These are phyloP conservation scores for Pseudorhombus dupliciocellatus DNA, from an alignment of 2,113 vertebrate genomes.

Conservation along the genomic window DNA sequence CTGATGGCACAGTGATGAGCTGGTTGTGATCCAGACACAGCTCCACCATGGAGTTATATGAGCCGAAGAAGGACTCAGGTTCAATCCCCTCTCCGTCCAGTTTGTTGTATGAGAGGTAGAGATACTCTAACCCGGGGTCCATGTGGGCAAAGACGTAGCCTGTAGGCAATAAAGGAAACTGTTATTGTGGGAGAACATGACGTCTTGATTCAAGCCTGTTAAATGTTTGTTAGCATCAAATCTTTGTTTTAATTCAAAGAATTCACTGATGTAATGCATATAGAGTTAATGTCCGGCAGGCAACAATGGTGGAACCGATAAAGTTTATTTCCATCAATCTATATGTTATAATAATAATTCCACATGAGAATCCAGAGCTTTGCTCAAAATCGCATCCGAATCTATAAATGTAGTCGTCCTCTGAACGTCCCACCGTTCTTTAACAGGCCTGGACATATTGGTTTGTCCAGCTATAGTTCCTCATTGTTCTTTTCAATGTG, in stretches of 20 bases:
- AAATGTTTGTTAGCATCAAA: too few species aligned
- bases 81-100: constrained; percentile 87
- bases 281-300: too few species aligned
- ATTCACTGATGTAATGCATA: too few species aligned
- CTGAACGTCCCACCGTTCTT: background rate
- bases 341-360: too few species aligned
- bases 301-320: too few species aligned
- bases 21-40: constrained; percentile 95
- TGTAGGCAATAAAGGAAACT: background rate
- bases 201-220: too few species aligned
- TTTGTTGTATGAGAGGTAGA: constrained; percentile 96
- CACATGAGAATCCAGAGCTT: too few species aligned
- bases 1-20: constrained; percentile 85
- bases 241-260: too few species aligned
- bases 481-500: background rate
- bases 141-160: constrained; percentile 96
- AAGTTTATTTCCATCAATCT: too few species aligned
- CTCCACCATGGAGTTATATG: constrained; percentile 89
- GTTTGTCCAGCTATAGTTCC: background rate
- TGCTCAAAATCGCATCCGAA: too few species aligned
- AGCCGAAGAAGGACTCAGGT: constrained; percentile 90
- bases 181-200: background rate
- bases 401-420: too few species aligned
- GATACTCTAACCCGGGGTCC: constrained; percentile 92
- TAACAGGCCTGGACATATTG: background rate